Conservation (phyloP, 2,888 invertebrate species). For the Myopa tessellatipennis region DNA sequence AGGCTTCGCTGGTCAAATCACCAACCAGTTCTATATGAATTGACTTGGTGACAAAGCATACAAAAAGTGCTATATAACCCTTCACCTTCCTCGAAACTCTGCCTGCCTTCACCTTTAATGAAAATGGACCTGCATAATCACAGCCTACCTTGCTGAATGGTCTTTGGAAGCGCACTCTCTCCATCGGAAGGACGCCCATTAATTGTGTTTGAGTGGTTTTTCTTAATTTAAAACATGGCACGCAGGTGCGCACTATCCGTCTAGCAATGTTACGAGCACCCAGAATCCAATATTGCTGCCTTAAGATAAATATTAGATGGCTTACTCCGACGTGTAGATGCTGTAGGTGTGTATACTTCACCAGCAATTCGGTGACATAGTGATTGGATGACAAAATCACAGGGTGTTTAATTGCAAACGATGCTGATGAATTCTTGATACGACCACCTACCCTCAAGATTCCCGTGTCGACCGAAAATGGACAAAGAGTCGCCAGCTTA, state of each 20-base stretch:
- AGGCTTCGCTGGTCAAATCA: constrained; percentile 33
- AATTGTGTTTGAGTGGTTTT: constrained; percentile 26
- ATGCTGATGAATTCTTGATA: constrained; percentile 25
- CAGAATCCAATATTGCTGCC: constrained; percentile 21
- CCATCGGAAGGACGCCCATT: constrained; percentile 36
- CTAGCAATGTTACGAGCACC: constrained; percentile 27
- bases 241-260: constrained; percentile 34
- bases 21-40: constrained; percentile 36
- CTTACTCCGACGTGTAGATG: not conserved
- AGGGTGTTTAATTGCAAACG: constrained; percentile 37
- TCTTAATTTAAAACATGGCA: constrained; percentile 35
- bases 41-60: constrained; percentile 45
- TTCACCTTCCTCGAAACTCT: constrained; percentile 37
- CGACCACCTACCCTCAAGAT: constrained; percentile 38
- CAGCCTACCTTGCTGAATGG: constrained; percentile 37
- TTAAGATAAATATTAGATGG: constrained; percentile 5
- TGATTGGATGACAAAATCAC: constrained; percentile 25
- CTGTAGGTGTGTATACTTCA: not conserved
- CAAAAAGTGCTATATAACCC: constrained; percentile 43
- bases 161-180: constrained; percentile 34
- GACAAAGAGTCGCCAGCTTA: not conserved
- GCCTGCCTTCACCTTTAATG: constrained; percentile 23
- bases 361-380: not conserved
- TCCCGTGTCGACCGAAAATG: constrained; percentile 1
- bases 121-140: constrained; percentile 37